Evolutionary conservation across 2,113 vertebrate species (phyloP).

Genomic region (Pedetes capensis): DNA sequence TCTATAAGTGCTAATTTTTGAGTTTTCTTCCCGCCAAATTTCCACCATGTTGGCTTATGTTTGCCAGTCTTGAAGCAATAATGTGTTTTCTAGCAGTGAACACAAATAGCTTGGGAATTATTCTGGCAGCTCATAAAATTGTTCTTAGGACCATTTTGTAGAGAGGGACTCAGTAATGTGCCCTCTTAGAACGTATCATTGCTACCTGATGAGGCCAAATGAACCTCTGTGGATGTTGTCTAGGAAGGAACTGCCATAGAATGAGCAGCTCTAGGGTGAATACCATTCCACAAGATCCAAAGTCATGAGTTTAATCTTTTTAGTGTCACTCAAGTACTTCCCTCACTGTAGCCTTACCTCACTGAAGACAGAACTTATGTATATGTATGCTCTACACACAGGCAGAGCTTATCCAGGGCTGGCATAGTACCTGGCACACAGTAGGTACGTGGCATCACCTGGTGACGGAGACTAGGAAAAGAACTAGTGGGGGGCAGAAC

Average conservation of each 20-base stretch:
- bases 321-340: neutral
- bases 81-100: constrained; percentile 18
- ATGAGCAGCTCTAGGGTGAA: neutral
- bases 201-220: neutral
- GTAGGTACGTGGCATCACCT: neutral
- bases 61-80: neutral
- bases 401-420: neutral
- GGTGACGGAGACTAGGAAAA: neutral
- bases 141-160: neutral
- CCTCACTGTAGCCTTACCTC: neutral
- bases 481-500: neutral
- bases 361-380: neutral
- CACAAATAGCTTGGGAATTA: neutral
- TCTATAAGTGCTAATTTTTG: constrained; percentile 11
- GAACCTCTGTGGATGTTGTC: neutral
- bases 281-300: neutral
- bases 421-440: neutral
- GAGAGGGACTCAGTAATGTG: neutral
- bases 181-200: neutral
- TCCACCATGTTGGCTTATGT: neutral
- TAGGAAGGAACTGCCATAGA: neutral
- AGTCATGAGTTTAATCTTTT: neutral
- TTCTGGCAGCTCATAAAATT: neutral
- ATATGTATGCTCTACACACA: neutral
- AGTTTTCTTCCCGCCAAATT: constrained; percentile 46